These are phyloP conservation scores for Protophormia terraenovae DNA, from an alignment of 2,888 invertebrate genomes.

Conservation along the genomic window DNA sequence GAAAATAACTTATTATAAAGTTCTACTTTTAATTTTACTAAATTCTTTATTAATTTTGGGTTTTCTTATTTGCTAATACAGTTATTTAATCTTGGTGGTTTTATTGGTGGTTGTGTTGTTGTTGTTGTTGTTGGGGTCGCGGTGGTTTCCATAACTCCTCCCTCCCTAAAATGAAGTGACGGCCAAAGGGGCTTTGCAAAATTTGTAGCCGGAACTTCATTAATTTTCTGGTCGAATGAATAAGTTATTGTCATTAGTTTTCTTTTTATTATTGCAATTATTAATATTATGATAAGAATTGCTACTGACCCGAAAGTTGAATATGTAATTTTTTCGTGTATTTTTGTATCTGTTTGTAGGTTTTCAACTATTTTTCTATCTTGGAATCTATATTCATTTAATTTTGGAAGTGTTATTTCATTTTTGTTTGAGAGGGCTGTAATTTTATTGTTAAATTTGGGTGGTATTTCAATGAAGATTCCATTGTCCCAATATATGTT, in stretches of 20 bases:
- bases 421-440: slow-evolving; percentile 9
- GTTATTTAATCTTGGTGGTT: too few relatives aligned
- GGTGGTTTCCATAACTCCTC: slow-evolving; percentile 6
- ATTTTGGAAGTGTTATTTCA: slow-evolving; percentile 30
- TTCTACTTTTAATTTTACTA: too few relatives aligned
- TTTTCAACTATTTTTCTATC: slow-evolving; percentile 19
- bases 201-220: slow-evolving; percentile 18
- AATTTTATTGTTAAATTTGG: slow-evolving; percentile 12
- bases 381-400: slow-evolving; percentile 30
- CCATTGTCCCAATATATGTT: slow-evolving; percentile 17
- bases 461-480: neutral
- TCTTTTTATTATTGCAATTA: neutral
- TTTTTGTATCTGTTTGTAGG: slow-evolving; percentile 9
- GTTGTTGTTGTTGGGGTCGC: too few relatives aligned
- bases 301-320: slow-evolving; percentile 9
- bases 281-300: slow-evolving; percentile 10
- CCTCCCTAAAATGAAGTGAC: slow-evolving; percentile 38
- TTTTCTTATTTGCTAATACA: too few relatives aligned
- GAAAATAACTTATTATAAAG: too few relatives aligned
- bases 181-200: slow-evolving; percentile 24
- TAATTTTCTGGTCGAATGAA: slow-evolving; percentile 1
- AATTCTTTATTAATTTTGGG: too few relatives aligned
- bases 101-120: too few relatives aligned
- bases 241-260: slow-evolving; percentile 8
- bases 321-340: slow-evolving; percentile 31